These are phyloP conservation scores for Dinothrombium tinctorium DNA, from an alignment of 1,140 invertebrate species.

Conservation along the genomic window DNA sequence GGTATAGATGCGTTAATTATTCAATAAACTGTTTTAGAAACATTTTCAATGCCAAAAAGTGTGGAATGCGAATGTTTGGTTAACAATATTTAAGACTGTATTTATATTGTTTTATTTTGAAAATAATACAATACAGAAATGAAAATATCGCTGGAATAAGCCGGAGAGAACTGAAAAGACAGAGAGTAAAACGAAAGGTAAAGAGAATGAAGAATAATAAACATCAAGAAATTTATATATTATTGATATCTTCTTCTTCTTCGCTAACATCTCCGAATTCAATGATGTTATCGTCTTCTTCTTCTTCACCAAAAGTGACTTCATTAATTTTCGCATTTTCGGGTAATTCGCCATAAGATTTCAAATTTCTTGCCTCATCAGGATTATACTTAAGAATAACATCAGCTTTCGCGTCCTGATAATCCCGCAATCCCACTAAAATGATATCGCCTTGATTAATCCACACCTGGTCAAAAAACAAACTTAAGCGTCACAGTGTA, in stretches of 20 bases:
- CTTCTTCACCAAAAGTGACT: constrained; percentile 73
- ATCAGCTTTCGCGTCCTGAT: constrained; percentile 98
- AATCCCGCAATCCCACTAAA: constrained; percentile 48
- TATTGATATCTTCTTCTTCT: neutral
- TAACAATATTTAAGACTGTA: neutral
- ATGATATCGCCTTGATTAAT: constrained; percentile 66
- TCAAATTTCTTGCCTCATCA: constrained; percentile 94
- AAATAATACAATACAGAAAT: neutral
- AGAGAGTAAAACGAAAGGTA: too few species aligned
- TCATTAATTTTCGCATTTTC: constrained; percentile 88
- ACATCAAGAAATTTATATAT: too few species aligned
- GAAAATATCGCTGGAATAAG: neutral
- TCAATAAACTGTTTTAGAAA: too few species aligned
- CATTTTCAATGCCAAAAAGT: neutral
- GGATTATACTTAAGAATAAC: constrained; percentile 98
- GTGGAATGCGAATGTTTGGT: neutral
- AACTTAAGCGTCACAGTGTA: too few species aligned
- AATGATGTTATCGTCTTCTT: constrained; percentile 79
- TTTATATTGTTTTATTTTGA: neutral
- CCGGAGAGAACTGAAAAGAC: neutral
- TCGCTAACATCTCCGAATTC: constrained; percentile 48
- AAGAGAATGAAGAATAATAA: too few species aligned
- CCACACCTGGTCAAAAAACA: too few species aligned
- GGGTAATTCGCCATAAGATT: constrained; percentile 95
- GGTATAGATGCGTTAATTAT: too few species aligned